phyloP scores from a whole-genome alignment of 2,113 vertebrate species.

The Halichoeres trimaculatus region DNA sequence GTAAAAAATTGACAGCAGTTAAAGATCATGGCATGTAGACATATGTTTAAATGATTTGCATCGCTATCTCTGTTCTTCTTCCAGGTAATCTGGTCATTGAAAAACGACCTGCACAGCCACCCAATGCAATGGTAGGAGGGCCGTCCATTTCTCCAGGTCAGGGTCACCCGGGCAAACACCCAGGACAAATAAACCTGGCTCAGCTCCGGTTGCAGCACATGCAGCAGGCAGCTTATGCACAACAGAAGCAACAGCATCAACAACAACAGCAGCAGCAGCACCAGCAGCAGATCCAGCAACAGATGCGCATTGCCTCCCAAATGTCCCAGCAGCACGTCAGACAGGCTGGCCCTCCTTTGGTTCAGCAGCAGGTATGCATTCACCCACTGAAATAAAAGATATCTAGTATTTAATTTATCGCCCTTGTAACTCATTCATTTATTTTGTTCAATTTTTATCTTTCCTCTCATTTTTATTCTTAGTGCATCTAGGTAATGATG shows the following conservation, averaged over 20 bases:
- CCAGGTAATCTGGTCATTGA: constrained; percentile 96
- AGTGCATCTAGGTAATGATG: no score
- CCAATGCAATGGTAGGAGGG: constrained; percentile 89
- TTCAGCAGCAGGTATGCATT: constrained; percentile 90
- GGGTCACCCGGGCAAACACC: constrained; percentile 88
- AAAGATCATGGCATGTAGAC: no score
- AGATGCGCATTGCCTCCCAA: constrained; percentile 95
- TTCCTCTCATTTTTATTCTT: not conserved
- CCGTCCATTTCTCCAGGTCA: constrained; percentile 91
- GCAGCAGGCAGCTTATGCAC: constrained; percentile 92
- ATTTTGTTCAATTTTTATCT: not conserved
- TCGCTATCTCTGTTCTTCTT: constrained; percentile 6
- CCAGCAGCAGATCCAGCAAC: constrained; percentile 88
- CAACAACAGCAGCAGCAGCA: constrained; percentile 90
- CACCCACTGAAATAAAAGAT: not conserved
- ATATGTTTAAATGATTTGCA: not conserved
- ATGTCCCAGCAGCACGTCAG: constrained; percentile 88
- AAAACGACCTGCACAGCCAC: constrained; percentile 91
- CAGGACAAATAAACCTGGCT: constrained; percentile 96
- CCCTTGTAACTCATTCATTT: not conserved
- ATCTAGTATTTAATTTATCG: not conserved
- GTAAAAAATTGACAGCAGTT: no score
- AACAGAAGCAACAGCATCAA: constrained; percentile 89
- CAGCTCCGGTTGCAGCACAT: constrained; percentile 97
- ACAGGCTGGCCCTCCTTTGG: constrained; percentile 87